Base-by-base conservation (phyloP, 2,888 invertebrate species). In the Lissocephala sabroskyi region DNA sequence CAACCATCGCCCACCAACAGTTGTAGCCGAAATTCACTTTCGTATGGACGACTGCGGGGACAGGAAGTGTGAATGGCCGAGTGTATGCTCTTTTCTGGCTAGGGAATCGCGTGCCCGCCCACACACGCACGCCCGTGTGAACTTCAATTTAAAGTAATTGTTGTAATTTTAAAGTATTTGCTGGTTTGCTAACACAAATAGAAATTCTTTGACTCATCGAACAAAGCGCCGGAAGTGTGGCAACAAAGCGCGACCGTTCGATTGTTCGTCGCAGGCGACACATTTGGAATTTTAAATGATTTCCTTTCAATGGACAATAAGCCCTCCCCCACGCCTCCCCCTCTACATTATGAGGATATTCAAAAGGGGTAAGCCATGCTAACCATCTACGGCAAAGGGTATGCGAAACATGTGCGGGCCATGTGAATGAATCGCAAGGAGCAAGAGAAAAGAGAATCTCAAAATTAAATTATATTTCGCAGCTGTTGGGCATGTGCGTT, bases 381-480 rank as follows among this genome's bases (percentile, higher is more conserved):
- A 35, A n/a, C n/a, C n/a, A n/a, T n/a, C n/a, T 35, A 35, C 10
- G 7, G 19, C 16, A 28, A 45, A n/a, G n/a, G n/a, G n/a, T n/a
- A n/a, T n/a, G n/a, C 30, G 30, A 26, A 59, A 49, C 67, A 67
- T 45, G 51, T 68, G 68, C 39, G 16, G 32, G 42, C 54, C 70
- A 73, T 52, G 52, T 61, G 70, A 48, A 37, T 26, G 16, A 13
- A 2, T 14, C 30, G 28, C 9, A 13, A 18, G 39, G 16, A 13
- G 45, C 35, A 39, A 16, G 23, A 40, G 30, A 30, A 10, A 43
- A 49, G 23, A 19, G 16, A 28, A 16, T 28, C 5, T 32, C 30
- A 29, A 36, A 43, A 45, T 30, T 16, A 40, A 54, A 67, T 58
- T 43, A 52, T 47, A 42, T 47, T 23, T 62, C 47, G 48, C 68